Evolutionary conservation across 2,888 invertebrate species (phyloP), one percentile per base, ranked within the genome.

Genomic region (Pegoplata infirma): DNA sequence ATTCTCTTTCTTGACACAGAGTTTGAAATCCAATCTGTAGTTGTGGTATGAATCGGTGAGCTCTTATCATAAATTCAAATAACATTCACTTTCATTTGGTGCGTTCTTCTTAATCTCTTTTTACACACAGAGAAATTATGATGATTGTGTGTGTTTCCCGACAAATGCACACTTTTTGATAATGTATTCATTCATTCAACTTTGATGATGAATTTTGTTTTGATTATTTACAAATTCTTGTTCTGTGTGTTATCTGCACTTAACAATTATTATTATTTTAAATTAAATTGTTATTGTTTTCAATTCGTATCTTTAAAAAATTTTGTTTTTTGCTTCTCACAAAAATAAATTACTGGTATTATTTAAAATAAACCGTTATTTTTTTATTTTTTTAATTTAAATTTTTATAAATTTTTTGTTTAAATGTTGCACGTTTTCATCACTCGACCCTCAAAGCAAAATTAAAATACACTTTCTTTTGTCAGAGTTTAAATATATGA

Each of bases 361-460:
- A 6, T 25, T 25, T 2, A 6, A 36, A 36, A 36, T 3, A 36
- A 36, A 58, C n/a, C 25, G 25, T 7, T 5, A 23, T 53, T n/a
- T 44, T 32, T 46, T 46, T 16, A 32, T 44, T 25, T n/a, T 61
- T 55, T 16, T 61, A 40, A 28, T 44, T 61, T 49, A 36, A 23
- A 56, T 17, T 36, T 19, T 28, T 56, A 14, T 25, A 14, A 49
- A 25, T 53, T 55, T 49, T 14, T 53, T 40, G 23, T 12, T 51
- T 36, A 59, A 47, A 59, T 71, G 66, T 71, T 74, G 61, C 61
- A 79, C 74, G 78, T 71, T 36, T 36, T 79, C 49, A 46, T 71
- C 53, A 51, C 69, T 25, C 55, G 64, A 71, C 49, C 44, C 64
- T 51, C 59, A 75, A 81, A 71, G 36, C 75, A 74, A 78, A 76